Percentiles rank a stretch among this genome's conserved stretches.
Evolutionary conservation across 2,113 vertebrate genomes (phyloP).

Genomic region (Colistium nudipinnis): DNA sequence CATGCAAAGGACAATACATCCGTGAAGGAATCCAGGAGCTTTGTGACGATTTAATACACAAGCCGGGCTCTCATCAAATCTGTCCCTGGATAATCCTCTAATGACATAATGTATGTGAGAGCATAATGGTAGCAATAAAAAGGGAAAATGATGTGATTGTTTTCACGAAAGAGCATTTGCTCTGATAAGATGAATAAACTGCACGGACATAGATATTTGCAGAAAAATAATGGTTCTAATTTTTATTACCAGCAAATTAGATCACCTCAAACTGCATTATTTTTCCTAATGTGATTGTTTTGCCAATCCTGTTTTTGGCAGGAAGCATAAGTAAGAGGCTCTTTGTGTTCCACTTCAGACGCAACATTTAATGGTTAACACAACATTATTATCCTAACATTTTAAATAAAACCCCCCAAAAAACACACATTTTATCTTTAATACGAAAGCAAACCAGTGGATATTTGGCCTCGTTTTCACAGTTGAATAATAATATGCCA

Average conservation of each 20-base stretch:
- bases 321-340: constrained; percentile 21
- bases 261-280: constrained; percentile 28
- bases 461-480: constrained; percentile 15
- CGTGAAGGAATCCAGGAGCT: constrained; percentile 53
- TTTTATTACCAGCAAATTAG: constrained; percentile 38
- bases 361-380: background rate
- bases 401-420: background rate
- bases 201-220: constrained; percentile 22
- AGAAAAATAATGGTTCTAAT: constrained; percentile 38
- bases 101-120: constrained; percentile 67
- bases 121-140: constrained; percentile 62
- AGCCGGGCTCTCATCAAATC: constrained; percentile 48
- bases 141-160: constrained; percentile 48
- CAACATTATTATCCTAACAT: background rate
- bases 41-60: constrained; percentile 49
- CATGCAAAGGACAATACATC: constrained; percentile 35
- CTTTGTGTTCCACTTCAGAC: background rate
- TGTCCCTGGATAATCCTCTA: constrained; percentile 63
- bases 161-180: constrained; percentile 53
- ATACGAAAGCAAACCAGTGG: background rate
- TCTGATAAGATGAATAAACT: constrained; percentile 46
- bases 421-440: background rate
- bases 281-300: constrained; percentile 27
- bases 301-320: background rate
- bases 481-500: constrained; percentile 20